phyloP scores from a whole-genome alignment of 2,888 invertebrate genomes.

The Lacanobia oleracea region DNA sequence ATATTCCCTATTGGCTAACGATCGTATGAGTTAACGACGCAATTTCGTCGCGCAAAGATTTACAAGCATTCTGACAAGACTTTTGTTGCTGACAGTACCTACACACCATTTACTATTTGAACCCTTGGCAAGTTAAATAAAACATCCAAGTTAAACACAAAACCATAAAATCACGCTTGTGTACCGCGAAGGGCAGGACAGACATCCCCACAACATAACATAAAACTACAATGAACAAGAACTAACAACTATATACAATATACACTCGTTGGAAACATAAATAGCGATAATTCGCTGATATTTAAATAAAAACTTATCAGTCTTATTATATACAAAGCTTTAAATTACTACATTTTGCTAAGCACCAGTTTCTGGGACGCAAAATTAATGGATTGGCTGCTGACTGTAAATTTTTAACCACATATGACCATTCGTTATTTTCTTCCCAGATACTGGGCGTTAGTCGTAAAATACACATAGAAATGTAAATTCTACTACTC shows the following conservation, averaged over 20 bases:
- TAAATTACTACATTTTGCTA: constrained; percentile 12
- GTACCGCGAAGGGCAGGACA: not conserved
- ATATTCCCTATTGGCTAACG: too few relatives aligned
- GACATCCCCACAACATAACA: constrained; percentile 9
- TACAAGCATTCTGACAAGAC: not conserved
- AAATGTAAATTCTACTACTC: not conserved
- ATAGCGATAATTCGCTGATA: constrained; percentile 10
- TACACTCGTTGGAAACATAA: constrained; percentile 25
- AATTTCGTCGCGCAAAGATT: too few relatives aligned
- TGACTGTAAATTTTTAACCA: not conserved
- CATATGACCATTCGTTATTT: not conserved
- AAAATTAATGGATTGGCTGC: not conserved
- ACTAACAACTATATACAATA: constrained; percentile 46
- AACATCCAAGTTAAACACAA: not conserved
- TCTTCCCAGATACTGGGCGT: not conserved
- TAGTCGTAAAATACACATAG: constrained; percentile 1
- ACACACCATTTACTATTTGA: constrained; percentile 1
- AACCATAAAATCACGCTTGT: not conserved
- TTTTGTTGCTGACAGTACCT: constrained; percentile 1
- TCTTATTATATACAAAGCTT: constrained; percentile 58
- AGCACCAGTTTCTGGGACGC: not conserved
- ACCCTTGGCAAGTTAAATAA: not conserved
- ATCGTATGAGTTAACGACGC: too few relatives aligned
- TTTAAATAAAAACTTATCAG: constrained; percentile 53
- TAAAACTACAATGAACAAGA: constrained; percentile 3